Evolutionary conservation across 2,113 vertebrate species (phyloP), one percentile per base, ranked within the genome.

Genomic region (Oophaga pumilio): DNA sequence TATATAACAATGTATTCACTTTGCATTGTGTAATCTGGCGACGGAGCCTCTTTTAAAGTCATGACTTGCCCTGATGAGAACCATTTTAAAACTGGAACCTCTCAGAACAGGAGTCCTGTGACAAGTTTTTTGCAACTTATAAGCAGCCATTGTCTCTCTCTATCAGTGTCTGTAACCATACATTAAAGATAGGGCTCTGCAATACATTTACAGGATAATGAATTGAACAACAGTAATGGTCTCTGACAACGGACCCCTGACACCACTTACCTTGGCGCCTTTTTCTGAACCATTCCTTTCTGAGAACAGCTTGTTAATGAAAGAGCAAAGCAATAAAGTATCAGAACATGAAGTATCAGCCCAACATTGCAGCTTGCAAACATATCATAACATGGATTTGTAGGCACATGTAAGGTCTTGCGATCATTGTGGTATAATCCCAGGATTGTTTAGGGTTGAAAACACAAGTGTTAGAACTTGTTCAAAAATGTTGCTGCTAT

Each of bases 181-280:
- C 33, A 43, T 43, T 43, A 2, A 43, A 43, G 3, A 43, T 43
- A 5, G 33, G 33, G 28, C 5, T 28, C 11, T 18, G 6, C 11
- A 14, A 15, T 8, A 49, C 20, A n/a, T 43, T 1, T 6, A 14
- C 33, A 43, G 33, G 33, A 43, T 43, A 17, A 50, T 53, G 12
- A n/a, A 77, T 49, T 74, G 5, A 74, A 9, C 13, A 28, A 20
- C 15, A 20, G 71, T 71, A 74, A 49, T 1, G 43, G 68, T 10
- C 0, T 12, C 24, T 26, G n/a, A 43, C 13, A 53, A 87, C 76
- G 56, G 76, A 56, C 50, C 18, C 76, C 94, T 90, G 94, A 94
- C 94, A 56, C 49, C n/a, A 78, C 95, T 91, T 94, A 95, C 94
- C 93, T 96, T 96, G 66, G 89, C 85, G 91, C 92, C 94, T 88